A percentile compares a stretch with the other conserved stretches of the same genome.
phyloP scores from a whole-genome alignment of 2,888 invertebrate genomes.

The Electrophaes corylata region DNA sequence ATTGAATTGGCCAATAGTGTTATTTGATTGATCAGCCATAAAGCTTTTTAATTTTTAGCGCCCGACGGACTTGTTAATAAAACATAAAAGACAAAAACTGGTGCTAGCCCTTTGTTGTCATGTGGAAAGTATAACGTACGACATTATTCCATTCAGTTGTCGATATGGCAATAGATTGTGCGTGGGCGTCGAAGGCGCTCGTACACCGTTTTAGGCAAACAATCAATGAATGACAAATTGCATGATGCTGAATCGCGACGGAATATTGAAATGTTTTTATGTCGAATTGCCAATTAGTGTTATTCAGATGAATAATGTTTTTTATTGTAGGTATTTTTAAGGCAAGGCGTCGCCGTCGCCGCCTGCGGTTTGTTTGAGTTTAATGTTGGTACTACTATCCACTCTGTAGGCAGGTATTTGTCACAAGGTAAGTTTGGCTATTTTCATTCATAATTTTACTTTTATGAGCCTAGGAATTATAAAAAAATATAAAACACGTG shows the following conservation, averaged over 20 bases:
- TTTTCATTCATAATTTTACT: not conserved
- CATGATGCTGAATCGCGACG: constrained; percentile 32
- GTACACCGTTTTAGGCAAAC: constrained; percentile 60
- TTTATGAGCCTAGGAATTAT: not conserved
- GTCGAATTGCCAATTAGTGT: constrained; percentile 22
- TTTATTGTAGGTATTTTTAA: constrained; percentile 6
- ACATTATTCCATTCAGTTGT: constrained; percentile 35
- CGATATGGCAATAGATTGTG: constrained; percentile 49
- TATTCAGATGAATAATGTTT: constrained; percentile 27
- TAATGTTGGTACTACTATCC: not conserved
- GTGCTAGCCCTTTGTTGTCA: not conserved
- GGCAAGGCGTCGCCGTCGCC: not conserved
- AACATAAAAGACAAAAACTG: not conserved
- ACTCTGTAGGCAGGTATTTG: not conserved
- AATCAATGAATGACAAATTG: constrained; percentile 73
- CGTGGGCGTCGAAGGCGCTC: constrained; percentile 66
- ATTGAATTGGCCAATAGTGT: not conserved
- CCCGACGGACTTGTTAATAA: not conserved
- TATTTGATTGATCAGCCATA: not conserved
- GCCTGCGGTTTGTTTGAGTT: not conserved
- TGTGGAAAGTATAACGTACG: constrained; percentile 27
- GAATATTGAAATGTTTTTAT: constrained; percentile 33
- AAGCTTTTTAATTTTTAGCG: no score
- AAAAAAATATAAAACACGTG: not conserved
- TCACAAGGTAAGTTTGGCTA: constrained; percentile 1